Evolutionary conservation across 2,113 vertebrate species (phyloP), one percentile per base, ranked within the genome.

Genomic region (Myotis yumanensis): DNA sequence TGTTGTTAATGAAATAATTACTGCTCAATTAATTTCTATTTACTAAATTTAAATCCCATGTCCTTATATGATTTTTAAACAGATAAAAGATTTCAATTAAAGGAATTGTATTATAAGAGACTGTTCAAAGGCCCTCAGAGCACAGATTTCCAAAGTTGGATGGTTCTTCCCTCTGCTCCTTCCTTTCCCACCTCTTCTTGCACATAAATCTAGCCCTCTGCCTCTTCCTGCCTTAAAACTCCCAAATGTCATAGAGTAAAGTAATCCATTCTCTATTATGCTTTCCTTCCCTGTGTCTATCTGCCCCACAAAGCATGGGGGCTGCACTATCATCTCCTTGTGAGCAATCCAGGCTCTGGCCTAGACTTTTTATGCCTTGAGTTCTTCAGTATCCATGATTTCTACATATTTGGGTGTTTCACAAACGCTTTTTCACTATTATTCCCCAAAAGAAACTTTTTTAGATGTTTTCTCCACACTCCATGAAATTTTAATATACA

Each of bases 41-140:
- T 85, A 77, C 46, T 62, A 57, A 62, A 81, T 82, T 83, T 84
- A 85, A 86, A 82, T n/a, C 4, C 28, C 57, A 57, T 4, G 11
- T 86, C 16, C 80, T 88, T 94, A n/a, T 28, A 86, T 23, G 4
- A 92, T 37, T 95, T 93, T 89, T 76, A 72, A 86, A 23, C 73
- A 6, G 18, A 35, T 83, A 92, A 96, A 89, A 94, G 12, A 96
- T 54, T 89, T 90, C 40, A 91, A 43, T 72, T 37, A 92, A 72
- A 95, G 90, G 25, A 92, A 66, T 52, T 40, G 12, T 12, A 92
- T 66, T 77, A 37, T 43, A 87, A 87, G 22, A 89, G 28, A 87
- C 18, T 76, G 6, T 54, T 93, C n/a, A 85, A 93, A 71, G 66
- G 1, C 62, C 71, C 51, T 46, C 35, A 89, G 32, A 57, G 59